Base-by-base conservation (phyloP, 2,888 invertebrate genomes). In the Tineola bisselliella region DNA sequence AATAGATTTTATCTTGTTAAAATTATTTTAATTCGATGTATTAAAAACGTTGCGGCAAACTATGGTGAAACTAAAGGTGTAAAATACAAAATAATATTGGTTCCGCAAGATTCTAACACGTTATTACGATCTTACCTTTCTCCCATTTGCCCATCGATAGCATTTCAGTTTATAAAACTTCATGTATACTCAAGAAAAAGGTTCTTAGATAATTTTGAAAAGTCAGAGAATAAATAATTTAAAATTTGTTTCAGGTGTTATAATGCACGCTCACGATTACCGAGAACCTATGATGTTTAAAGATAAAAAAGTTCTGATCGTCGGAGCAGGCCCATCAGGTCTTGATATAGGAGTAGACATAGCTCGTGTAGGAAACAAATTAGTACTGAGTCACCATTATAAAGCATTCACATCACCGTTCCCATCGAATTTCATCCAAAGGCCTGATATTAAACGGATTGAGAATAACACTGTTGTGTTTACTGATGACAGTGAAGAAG, bases 301-400 rank as follows among this genome's bases (percentile, higher is more conserved):
- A 31, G 87, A 86, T 19, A 88, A 90, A 63, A 84, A 77, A 1
- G 91, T 94, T 0, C 76, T 92, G 1, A 74, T 93, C 11, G 79
- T 94, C 1, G 94, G 94, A 0, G 91, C 91, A 0, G 91, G 91
- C 0, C 89, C 92, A 0, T 94, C 94, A 0, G 94, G 93, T 1
- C 84, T 90, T 71, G 94, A 94, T 68, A 92, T 94, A 43, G 84
- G 89, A 0, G 70, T 92, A 0, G 91, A 93, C 66, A 74, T 94
- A 0, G 78, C 88, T 0, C 68, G 70, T 0, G 64, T 77, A n/a
- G 84, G 87, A 19, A 69, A 71, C 38, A 73, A 72, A 10, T 76
- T 91, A 30, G 69, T 88, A 43, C 78, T 90, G 61, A 89, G 90
- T 60, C 89, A 89, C 62, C 89, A 89, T 66, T 79, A 79, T 0